A percentile compares a stretch with the other conserved stretches of the same genome.
phyloP scores from a whole-genome alignment of 2,888 invertebrate species.

The Pinctada fucata region DNA sequence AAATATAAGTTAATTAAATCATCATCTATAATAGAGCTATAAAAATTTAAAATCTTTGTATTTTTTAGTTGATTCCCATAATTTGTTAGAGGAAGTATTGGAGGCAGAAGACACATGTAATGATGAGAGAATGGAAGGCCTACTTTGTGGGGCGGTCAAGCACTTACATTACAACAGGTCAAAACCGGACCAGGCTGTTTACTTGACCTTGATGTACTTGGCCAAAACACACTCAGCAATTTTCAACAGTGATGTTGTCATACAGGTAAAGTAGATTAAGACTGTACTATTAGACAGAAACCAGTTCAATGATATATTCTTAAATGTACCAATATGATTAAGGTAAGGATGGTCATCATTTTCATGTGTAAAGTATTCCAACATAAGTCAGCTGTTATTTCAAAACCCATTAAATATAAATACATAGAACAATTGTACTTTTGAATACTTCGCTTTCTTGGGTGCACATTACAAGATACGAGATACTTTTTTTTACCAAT shows the following conservation, averaged over 20 bases:
- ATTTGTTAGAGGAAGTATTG: conserved; percentile 86
- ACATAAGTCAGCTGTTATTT: no score
- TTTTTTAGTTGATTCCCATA: conserved; percentile 84
- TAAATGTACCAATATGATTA: neutral
- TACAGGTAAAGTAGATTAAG: conserved; percentile 75
- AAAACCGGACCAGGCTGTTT: conserved; percentile 89
- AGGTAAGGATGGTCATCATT: neutral
- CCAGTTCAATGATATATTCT: no score
- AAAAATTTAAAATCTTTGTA: no score
- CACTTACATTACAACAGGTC: conserved; percentile 86
- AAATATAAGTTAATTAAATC: no score
- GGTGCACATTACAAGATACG: no score
- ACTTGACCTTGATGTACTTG: conserved; percentile 87
- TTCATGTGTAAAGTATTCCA: neutral
- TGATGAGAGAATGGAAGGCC: conserved; percentile 84
- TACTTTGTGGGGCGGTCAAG: conserved; percentile 93
- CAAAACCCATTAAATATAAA: no score
- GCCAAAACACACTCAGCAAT: conserved; percentile 86
- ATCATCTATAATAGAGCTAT: no score
- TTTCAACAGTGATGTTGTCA: conserved; percentile 77
- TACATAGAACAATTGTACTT: no score
- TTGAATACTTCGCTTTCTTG: no score
- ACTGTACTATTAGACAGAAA: neutral
- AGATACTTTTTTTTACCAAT: no score
- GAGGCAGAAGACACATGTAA: conserved; percentile 88